These are phyloP conservation scores for Peromyscus californicus DNA, from an alignment of 2,113 vertebrate genomes.

Conservation along the genomic window DNA sequence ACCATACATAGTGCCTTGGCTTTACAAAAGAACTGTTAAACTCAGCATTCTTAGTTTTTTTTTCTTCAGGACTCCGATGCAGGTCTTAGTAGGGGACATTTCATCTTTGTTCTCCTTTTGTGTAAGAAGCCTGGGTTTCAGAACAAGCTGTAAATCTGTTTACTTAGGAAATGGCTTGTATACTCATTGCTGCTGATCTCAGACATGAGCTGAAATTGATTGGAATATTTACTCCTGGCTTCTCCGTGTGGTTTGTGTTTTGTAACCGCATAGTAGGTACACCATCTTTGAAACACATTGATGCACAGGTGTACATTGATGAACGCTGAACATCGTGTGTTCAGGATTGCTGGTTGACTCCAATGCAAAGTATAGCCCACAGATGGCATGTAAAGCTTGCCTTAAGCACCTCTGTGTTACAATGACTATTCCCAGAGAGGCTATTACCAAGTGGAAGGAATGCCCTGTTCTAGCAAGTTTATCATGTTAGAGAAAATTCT, in stretches of 20 bases:
- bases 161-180: not conserved
- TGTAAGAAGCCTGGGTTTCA: not conserved
- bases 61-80: not conserved
- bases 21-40: not conserved
- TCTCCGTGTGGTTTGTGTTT: not conserved
- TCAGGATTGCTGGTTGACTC: not conserved
- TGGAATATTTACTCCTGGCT: not conserved
- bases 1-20: not conserved
- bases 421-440: not conserved
- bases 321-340: not conserved
- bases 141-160: not conserved
- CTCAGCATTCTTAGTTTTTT: not conserved
- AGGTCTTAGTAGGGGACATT: too few species aligned
- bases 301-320: not conserved
- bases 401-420: not conserved
- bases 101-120: not conserved
- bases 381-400: not conserved
- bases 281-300: not conserved
- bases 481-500: not conserved
- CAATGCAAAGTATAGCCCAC: not conserved
- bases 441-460: not conserved
- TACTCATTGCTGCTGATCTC: not conserved
- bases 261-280: not conserved
- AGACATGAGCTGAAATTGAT: not conserved
- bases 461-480: not conserved